phyloP scores from a whole-genome alignment of 2,888 invertebrate genomes.

The Tipula confusa region DNA sequence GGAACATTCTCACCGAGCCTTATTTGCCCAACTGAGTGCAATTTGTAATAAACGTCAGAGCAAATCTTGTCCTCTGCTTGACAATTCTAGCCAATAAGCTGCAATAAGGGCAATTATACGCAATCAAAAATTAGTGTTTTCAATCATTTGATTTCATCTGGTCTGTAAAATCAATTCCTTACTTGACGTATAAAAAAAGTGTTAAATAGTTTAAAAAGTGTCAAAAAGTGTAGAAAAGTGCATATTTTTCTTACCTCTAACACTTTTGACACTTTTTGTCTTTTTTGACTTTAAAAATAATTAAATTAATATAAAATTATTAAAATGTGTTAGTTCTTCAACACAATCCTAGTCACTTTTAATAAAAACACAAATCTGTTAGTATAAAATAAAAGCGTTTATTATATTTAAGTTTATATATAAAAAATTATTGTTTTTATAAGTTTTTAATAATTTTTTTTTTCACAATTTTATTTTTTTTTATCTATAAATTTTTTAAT shows the following conservation, averaged over 20 bases:
- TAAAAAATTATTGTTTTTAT: not conserved
- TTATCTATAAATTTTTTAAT: not conserved
- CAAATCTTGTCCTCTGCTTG: too few species aligned
- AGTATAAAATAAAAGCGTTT: conserved; percentile 30
- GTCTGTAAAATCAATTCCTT: too few species aligned
- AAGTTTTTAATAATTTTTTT: not conserved
- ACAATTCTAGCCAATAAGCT: too few species aligned
- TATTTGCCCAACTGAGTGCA: too few species aligned
- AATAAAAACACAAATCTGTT: conserved; percentile 27
- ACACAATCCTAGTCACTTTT: not conserved
- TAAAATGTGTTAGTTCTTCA: not conserved
- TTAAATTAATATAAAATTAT: not conserved
- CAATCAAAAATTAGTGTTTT: too few species aligned
- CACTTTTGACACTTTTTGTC: not conserved
- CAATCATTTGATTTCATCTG: too few species aligned
- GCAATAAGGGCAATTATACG: too few species aligned
- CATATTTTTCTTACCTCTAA: not conserved
- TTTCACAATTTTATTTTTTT: not conserved
- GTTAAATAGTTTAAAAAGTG: not conserved
- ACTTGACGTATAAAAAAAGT: too few species aligned
- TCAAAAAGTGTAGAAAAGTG: not conserved
- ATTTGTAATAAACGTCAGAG: too few species aligned
- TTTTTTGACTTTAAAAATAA: not conserved
- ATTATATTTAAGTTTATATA: conserved; percentile 14
- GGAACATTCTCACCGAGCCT: too few species aligned